Base-by-base conservation (phyloP, 2,888 invertebrate species). In the Brachypterus glaber region DNA sequence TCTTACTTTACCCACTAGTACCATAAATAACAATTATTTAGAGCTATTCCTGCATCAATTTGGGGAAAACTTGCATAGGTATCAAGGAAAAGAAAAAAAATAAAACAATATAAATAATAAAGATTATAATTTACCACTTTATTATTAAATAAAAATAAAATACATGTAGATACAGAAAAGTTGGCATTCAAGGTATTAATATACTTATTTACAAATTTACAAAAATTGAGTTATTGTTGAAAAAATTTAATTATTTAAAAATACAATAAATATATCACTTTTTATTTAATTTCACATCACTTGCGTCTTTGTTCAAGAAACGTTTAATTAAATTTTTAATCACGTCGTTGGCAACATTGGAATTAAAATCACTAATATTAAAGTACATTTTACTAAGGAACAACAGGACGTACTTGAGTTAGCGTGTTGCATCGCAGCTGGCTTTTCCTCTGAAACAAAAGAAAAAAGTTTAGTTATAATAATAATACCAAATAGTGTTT, bases 371-470 rank as follows among this genome's bases (percentile, higher is more conserved):
- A 51, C 45, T 41, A 58, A 40, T 17, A 57, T 44, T 35, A 58
- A 47, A 46, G 56, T 47, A 46, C 51, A 58, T 39, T 53, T 54
- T 34, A 54, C 42, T 33, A 57, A 40, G 30, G 48, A 49, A 9
- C 55, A 53, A 13, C 57, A 51, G 17, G 59, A 53, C 30, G 58
- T 56, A 31, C 51, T 48, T 13, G 63, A 75, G 60, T 79, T 79
- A 29, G 79, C 79, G 49, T 79, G 79, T 53, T 81, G 79, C 79
- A 81, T 80, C 1, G 81, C 81, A 16, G 80, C 80, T 44, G 79
- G 79, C 26, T 79, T 79, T 59, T 81, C 80, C 60, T 79, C 80
- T 81, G 71, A 40, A 68, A 66, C 42, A 46, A 46, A 47, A 41
- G 12, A 38, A 41, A 44, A n/a, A n/a, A n/a, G n/a, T n/a, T n/a